Conservation (phyloP, 2,888 invertebrate genomes). For the Trichogramma dendrolimi region DNA sequence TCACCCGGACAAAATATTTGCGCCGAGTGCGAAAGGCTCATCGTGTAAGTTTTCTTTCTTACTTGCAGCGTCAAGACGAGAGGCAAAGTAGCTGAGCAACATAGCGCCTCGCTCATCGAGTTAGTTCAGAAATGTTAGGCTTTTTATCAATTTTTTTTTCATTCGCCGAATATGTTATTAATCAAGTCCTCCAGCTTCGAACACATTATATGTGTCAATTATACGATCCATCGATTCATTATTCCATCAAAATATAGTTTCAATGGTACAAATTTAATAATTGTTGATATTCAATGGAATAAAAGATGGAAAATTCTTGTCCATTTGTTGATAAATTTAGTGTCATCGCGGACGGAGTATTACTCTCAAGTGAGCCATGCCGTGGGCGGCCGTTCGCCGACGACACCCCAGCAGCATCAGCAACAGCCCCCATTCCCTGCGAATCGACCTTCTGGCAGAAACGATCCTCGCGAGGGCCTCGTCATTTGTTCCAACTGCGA, state of each 20-base stretch:
- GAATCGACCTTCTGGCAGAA: constrained; percentile 32
- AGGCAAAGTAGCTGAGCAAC: constrained; percentile 15
- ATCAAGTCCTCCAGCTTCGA: neutral
- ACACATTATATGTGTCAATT: neutral
- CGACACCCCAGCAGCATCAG: constrained; percentile 30
- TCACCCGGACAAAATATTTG: constrained; percentile 90
- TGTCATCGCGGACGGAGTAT: constrained; percentile 57
- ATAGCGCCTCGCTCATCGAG: neutral
- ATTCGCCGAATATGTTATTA: too few relatives aligned
- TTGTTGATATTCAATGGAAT: too few relatives aligned
- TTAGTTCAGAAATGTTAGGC: too few relatives aligned
- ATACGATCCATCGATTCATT: neutral
- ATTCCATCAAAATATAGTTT: too few relatives aligned
- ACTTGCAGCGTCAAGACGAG: constrained; percentile 1
- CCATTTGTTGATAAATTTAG: constrained; percentile 32
- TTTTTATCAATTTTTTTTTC: too few relatives aligned
- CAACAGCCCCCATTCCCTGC: constrained; percentile 16
- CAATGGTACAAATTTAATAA: too few relatives aligned
- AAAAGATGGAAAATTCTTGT: too few relatives aligned
- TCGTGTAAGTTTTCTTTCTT: constrained; percentile 77
- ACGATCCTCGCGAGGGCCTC: constrained; percentile 26
- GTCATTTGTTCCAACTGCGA: constrained; percentile 80
- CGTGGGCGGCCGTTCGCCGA: constrained; percentile 62
- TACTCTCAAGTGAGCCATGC: constrained; percentile 76
- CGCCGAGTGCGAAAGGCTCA: constrained; percentile 93